A percentile compares a stretch with the other conserved stretches of the same genome.
Conservation (phyloP, 30 jellyfish, hydroid and myxozoan species). For the Pelagia noctiluca region DNA sequence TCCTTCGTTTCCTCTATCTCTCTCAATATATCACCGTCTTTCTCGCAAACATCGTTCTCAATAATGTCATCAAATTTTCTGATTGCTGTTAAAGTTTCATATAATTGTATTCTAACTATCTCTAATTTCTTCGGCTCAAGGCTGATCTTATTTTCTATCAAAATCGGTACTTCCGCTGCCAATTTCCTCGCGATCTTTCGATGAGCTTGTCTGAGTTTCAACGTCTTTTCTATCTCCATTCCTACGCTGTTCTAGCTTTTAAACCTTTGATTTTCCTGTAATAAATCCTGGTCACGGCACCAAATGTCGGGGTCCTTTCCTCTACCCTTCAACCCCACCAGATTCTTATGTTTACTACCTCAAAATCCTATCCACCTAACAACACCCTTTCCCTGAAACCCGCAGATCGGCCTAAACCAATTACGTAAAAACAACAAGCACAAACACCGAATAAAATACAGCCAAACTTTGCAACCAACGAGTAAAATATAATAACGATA, state of each 20-base stretch:
- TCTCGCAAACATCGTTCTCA: slow-evolving; percentile 4
- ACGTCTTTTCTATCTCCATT: neutral
- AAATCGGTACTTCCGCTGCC: slow-evolving; percentile 11
- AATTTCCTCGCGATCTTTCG: slow-evolving; percentile 3
- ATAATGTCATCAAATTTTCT: slow-evolving; percentile 3
- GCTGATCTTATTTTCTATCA: neutral
- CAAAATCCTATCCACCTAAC: no score
- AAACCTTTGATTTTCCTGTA: no score
- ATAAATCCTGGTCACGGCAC: slow-evolving; percentile 13
- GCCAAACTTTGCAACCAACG: no score
- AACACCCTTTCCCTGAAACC: no score
- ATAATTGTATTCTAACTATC: slow-evolving; percentile 13
- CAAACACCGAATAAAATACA: no score
- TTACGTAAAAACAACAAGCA: no score
- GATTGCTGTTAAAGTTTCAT: slow-evolving; percentile 9
- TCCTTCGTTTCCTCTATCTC: slow-evolving; percentile 18
- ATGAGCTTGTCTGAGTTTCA: slow-evolving; percentile 26
- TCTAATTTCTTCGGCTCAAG: neutral
- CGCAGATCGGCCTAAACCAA: no score
- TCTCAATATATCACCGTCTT: slow-evolving; percentile 30
- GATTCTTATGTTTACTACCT: no score
- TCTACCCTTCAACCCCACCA: no score
- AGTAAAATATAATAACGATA: no score
- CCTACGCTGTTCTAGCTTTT: neutral
- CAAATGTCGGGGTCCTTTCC: no score